Evolutionary conservation across 2,797 vertebrate species (phyloP).

Genomic region (Enteromius treurensis): DNA sequence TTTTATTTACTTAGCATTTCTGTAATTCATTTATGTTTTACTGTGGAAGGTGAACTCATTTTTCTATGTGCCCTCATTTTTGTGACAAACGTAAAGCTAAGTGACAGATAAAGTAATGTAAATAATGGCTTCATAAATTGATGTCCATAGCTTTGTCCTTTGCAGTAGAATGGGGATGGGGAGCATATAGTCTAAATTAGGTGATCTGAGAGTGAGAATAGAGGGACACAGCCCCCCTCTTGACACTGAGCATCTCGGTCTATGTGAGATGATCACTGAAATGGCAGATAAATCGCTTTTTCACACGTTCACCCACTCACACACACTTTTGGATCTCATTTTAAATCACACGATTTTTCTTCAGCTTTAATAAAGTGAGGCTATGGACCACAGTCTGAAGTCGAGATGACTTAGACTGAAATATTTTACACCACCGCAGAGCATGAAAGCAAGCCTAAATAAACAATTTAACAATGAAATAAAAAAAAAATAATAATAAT

Average conservation of each 20-base stretch:
- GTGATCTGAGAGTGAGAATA: conserved; percentile 22
- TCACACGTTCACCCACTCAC: conserved; percentile 1
- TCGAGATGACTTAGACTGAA: conserved; percentile 26
- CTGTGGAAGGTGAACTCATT: conserved; percentile 31
- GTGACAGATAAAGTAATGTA: conserved; percentile 75
- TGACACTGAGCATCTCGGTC: conserved; percentile 20
- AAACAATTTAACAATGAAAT: conserved; percentile 34
- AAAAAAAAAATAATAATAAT: background rate
- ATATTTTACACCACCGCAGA: conserved; percentile 18
- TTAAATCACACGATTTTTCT: conserved; percentile 25
- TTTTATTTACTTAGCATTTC: conserved; percentile 26
- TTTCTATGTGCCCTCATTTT: conserved; percentile 46
- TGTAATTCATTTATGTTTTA: conserved; percentile 4
- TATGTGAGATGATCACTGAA: conserved; percentile 29
- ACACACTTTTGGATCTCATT: conserved; percentile 10
- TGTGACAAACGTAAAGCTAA: conserved; percentile 69
- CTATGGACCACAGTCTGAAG: conserved; percentile 28
- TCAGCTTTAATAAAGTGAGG: conserved; percentile 37
- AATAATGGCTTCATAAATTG: conserved; percentile 70
- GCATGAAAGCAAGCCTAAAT: conserved; percentile 46
- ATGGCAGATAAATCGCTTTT: conserved; percentile 25
- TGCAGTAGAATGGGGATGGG: background rate
- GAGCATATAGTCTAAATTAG: background rate
- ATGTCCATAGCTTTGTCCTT: conserved; percentile 9
- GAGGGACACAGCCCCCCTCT: background rate